Conservation (phyloP, 2,797 vertebrate genomes). For the Zenarchopterus dispar region DNA sequence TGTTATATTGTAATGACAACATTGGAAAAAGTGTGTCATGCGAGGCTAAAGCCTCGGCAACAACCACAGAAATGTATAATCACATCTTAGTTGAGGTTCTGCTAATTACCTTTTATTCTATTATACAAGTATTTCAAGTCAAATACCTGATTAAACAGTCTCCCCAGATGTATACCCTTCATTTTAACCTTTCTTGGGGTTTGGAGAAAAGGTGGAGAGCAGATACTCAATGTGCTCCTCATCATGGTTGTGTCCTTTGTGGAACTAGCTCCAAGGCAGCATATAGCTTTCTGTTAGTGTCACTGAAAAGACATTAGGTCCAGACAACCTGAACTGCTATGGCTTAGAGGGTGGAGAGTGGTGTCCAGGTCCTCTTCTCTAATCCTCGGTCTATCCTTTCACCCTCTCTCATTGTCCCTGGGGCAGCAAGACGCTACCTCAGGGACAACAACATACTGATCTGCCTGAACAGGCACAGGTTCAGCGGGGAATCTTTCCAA, state of each 20-base stretch:
- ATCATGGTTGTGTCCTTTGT: constrained; percentile 39
- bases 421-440: constrained; percentile 59
- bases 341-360: constrained; percentile 62
- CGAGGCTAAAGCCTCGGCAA: constrained; percentile 24
- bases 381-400: constrained; percentile 68
- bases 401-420: constrained; percentile 68
- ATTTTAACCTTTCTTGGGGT: constrained; percentile 20
- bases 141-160: neutral
- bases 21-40: constrained; percentile 49
- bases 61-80: constrained; percentile 34
- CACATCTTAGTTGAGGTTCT: neutral
- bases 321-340: constrained; percentile 71
- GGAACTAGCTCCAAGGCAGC: constrained; percentile 69
- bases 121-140: neutral
- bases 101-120: constrained; percentile 1
- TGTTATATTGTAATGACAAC: constrained; percentile 56
- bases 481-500: constrained; percentile 68
- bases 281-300: constrained; percentile 77
- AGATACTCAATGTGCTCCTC: constrained; percentile 49
- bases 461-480: constrained; percentile 78
- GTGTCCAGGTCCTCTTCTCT: constrained; percentile 72
- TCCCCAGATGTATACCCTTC: neutral
- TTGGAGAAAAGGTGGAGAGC: constrained; percentile 36
- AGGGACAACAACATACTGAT: constrained; percentile 75
- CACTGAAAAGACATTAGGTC: constrained; percentile 76